These are phyloP conservation scores for Teleopsis dalmanni DNA, from an alignment of 1,140 invertebrate genomes.

Conservation along the genomic window DNA sequence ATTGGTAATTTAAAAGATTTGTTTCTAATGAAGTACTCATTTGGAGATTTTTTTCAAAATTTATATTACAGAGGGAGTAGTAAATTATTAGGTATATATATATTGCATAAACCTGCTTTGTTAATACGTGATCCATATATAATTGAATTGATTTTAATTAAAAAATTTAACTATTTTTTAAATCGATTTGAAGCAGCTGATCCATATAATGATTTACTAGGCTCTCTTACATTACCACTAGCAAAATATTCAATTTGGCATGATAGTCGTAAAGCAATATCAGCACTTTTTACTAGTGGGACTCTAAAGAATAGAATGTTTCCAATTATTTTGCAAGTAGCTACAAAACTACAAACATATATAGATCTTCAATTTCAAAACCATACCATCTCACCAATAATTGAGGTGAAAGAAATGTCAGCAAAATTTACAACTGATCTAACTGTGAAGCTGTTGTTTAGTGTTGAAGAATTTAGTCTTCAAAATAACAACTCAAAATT, in stretches of 20 bases:
- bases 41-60: slow-evolving; percentile 31
- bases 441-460: slow-evolving; percentile 52
- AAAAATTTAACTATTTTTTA: slow-evolving; percentile 43
- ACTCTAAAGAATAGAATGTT: slow-evolving; percentile 51
- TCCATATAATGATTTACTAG: slow-evolving; percentile 22
- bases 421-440: slow-evolving; percentile 49
- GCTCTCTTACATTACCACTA: slow-evolving; percentile 28
- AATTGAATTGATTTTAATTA: slow-evolving; percentile 47
- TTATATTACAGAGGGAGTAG: slow-evolving; percentile 20
- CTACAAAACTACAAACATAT: slow-evolving; percentile 22
- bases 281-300: slow-evolving; percentile 49
- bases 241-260: slow-evolving; percentile 47
- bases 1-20: slow-evolving; percentile 29
- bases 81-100: slow-evolving; percentile 36
- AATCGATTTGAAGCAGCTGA: slow-evolving; percentile 45
- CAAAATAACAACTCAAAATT: slow-evolving; percentile 43
- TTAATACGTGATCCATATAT: slow-evolving; percentile 49
- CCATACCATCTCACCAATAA: background rate
- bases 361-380: background rate
- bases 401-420: slow-evolving; percentile 28
- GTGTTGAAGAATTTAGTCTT: slow-evolving; percentile 49
- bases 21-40: slow-evolving; percentile 24
- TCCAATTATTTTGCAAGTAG: slow-evolving; percentile 27
- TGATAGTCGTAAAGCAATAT: slow-evolving; percentile 46
- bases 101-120: slow-evolving; percentile 44